Conservation (phyloP, 2,113 vertebrate genomes). For the Ailurus styani region DNA sequence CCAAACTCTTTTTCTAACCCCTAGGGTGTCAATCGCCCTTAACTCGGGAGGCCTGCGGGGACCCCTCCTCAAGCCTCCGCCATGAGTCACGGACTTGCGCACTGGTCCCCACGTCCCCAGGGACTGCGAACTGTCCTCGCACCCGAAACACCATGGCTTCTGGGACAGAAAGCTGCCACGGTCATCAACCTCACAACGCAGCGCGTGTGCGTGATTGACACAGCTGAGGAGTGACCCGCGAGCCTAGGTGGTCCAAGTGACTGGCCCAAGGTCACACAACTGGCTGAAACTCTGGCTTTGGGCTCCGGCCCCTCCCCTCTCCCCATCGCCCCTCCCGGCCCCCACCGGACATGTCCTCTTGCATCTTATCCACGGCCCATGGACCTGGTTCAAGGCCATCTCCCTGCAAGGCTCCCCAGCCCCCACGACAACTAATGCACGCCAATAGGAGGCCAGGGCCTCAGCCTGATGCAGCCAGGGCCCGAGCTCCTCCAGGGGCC, state of each 20-base stretch:
- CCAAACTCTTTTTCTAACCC: background rate
- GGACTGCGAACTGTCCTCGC: fast-evolving
- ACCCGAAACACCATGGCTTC: fast-evolving
- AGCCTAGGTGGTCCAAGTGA: background rate
- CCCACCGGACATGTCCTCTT: fast-evolving
- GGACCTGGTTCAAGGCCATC: background rate
- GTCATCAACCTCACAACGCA: fast-evolving
- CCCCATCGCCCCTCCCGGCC: fast-evolving
- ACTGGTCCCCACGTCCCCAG: fast-evolving
- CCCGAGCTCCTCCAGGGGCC: background rate
- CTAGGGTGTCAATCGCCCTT: fast-evolving
- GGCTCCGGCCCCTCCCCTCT: fast-evolving
- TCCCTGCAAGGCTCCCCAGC: background rate
- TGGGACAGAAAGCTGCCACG: fast-evolving
- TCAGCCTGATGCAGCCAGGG: fast-evolving
- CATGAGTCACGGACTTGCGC: fast-evolving
- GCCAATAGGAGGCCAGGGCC: fast-evolving
- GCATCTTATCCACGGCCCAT: fast-evolving
- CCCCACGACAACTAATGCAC: fast-evolving
- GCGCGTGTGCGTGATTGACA: fast-evolving
- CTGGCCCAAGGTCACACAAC: background rate
- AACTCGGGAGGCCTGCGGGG: fast-evolving
- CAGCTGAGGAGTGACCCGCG: fast-evolving
- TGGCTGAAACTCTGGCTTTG: fast-evolving
- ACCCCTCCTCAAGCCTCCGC: background rate